Percentiles rank a stretch among this genome's conserved stretches.
These are phyloP conservation scores for Zophobas atratus DNA, from an alignment of 1,140 invertebrate species.

Conservation along the genomic window DNA sequence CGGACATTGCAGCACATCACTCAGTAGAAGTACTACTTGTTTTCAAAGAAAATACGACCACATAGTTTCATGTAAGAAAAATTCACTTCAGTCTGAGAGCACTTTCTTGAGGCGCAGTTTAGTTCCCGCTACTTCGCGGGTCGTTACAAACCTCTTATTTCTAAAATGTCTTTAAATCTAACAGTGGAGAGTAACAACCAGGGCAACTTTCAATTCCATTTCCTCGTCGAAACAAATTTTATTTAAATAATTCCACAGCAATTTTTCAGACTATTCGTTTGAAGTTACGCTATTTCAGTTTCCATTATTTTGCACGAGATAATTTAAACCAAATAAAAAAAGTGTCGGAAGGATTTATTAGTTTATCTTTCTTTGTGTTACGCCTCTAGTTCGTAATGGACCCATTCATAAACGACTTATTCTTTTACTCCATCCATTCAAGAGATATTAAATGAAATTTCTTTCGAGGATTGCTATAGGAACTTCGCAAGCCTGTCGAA, in stretches of 20 bases:
- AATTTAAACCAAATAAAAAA: neutral
- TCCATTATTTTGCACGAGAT: neutral
- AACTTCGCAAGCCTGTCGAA: neutral
- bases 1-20: too few relatives aligned
- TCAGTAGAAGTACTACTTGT: neutral
- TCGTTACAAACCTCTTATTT: conserved; percentile 27
- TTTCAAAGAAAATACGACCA: conserved; percentile 19
- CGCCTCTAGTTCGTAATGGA: conserved; percentile 10
- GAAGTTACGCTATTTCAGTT: neutral
- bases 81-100: conserved; percentile 32
- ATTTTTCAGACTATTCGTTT: neutral
- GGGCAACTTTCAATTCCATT: conserved; percentile 13
- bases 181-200: conserved; percentile 18
- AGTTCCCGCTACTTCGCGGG: conserved; percentile 23
- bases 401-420: conserved; percentile 25
- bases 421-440: conserved; percentile 24
- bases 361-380: conserved; percentile 16
- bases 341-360: conserved; percentile 8
- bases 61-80: conserved; percentile 19
- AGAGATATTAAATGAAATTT: conserved; percentile 26
- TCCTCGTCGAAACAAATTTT: neutral
- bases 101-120: conserved; percentile 27
- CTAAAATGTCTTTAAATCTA: conserved; percentile 21
- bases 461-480: neutral
- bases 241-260: neutral